Base-by-base conservation (phyloP, 2,888 invertebrate species). In the Smittia aterrima region DNA sequence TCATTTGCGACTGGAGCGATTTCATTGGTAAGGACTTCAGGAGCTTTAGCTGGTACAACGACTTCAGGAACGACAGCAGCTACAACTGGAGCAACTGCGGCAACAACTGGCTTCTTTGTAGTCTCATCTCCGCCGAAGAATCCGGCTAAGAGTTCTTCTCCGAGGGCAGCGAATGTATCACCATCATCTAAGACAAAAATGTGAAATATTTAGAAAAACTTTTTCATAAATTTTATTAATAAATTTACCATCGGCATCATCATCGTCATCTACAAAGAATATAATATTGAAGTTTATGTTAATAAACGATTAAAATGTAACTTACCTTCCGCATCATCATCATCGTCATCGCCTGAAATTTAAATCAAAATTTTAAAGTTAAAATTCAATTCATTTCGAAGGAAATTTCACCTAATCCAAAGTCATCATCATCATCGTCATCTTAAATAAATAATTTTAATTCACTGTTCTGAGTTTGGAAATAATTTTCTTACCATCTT, bases 261-360 rank as follows among this genome's bases (percentile, higher is more conserved):
- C 74, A 13, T 74, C 74, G 3, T 74, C 74, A 47, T 74, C 74
- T 38, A 13, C n/a, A n/a, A n/a, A n/a, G n/a, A n/a, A n/a, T n/a
- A 38, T 6, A 38, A 38, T 6, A 53, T n/a, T 53, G 16, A 53
- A 13, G 13, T 53, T n/a, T 11, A n/a, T 16, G 64, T 7, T 7
- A 64, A 7, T 64, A 64, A 64, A 24, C 13, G n/a, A 9, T 62
- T 24, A 6, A 62, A 3, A 22, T 62, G 1, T 9, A 7, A 27
- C 13, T 32, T 66, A 66, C 66, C 66, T 40, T 67, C 38, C 1
- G 40, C 72, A 25, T 72, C 66, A 25, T 74, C 74, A 66, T 73
- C 73, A 47, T 74, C 74, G 20, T 74, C 74, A 38, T 54, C 71
- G 18, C 58, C 72, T 73, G 24, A 73, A 62, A 62, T 27, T 25